Percentiles rank a stretch among this genome's conserved stretches.
Evolutionary conservation across 2,888 invertebrate genomes (phyloP).

Genomic region (Archips crataeganus): DNA sequence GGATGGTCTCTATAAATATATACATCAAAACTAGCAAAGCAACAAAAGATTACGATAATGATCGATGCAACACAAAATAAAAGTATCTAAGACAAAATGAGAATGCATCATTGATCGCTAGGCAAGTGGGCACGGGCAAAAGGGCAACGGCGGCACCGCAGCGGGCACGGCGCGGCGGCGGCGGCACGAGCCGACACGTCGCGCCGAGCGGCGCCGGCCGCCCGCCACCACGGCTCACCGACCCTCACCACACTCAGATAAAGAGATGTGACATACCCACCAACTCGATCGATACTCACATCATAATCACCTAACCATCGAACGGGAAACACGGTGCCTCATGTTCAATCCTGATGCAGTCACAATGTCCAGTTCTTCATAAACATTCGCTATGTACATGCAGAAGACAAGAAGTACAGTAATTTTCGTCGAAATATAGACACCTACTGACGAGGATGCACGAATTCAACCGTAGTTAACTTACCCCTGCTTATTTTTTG

Average conservation of each 20-base stretch:
- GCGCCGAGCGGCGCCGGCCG: conserved; percentile 6
- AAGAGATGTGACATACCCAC: conserved; percentile 71
- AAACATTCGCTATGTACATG: conserved; percentile 11
- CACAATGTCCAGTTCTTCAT: conserved; percentile 14
- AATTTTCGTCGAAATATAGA: background rate
- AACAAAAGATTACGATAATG: background rate
- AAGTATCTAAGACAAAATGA: background rate
- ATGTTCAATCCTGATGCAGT: conserved; percentile 48
- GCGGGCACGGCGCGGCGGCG: conserved; percentile 4
- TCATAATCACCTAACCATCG: conserved; percentile 64
- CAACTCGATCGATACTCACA: conserved; percentile 77
- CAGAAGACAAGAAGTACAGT: background rate
- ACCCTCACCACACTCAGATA: conserved; percentile 58
- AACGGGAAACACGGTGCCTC: conserved; percentile 59
- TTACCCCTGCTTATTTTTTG: background rate
- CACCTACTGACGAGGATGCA: background rate
- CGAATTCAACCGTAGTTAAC: background rate
- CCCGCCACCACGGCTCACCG: conserved; percentile 51
- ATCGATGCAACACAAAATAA: background rate
- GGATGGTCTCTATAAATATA: background rate
- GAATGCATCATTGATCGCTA: conserved; percentile 5
- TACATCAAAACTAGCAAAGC: conserved; percentile 4
- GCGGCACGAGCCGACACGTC: conserved; percentile 5
- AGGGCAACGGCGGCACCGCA: background rate
- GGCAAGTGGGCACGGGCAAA: background rate